phyloP scores from a whole-genome alignment of 2,797 vertebrate species.

The Oophaga sylvatica region DNA sequence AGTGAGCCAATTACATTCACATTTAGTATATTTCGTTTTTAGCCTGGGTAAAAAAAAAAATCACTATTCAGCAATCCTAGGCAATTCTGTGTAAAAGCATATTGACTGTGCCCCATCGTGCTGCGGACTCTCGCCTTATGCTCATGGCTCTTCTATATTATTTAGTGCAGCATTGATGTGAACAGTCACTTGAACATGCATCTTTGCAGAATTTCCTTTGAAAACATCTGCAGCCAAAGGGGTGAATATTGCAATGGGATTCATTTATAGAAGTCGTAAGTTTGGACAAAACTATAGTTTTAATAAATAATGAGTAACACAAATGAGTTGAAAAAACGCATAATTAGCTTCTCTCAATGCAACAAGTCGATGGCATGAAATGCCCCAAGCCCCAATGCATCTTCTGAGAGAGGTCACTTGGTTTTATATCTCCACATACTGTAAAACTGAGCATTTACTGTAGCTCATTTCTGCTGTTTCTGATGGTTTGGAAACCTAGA shows the following conservation, averaged over 20 bases:
- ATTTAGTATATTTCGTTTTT: conserved; percentile 4
- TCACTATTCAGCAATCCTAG: conserved; percentile 29
- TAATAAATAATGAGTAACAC: not conserved
- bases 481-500: too few species aligned
- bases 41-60: conserved; percentile 14
- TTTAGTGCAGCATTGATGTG: not conserved
- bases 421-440: not conserved
- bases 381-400: not conserved
- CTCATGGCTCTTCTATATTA: not conserved
- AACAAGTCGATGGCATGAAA: not conserved
- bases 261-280: not conserved
- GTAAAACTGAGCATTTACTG: too few species aligned
- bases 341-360: not conserved
- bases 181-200: not conserved
- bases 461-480: too few species aligned
- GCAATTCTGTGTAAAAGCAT: conserved; percentile 36
- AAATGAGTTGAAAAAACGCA: not conserved
- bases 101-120: conserved; percentile 29
- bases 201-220: conserved; percentile 1
- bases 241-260: not conserved
- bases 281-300: not conserved
- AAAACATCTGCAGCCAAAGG: conserved; percentile 5
- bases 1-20: conserved; percentile 29
- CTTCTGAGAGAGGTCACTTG: not conserved
- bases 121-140: conserved; percentile 16